These are phyloP conservation scores for Oligia fasciuncula DNA, from an alignment of 2,888 invertebrate species.

Conservation along the genomic window DNA sequence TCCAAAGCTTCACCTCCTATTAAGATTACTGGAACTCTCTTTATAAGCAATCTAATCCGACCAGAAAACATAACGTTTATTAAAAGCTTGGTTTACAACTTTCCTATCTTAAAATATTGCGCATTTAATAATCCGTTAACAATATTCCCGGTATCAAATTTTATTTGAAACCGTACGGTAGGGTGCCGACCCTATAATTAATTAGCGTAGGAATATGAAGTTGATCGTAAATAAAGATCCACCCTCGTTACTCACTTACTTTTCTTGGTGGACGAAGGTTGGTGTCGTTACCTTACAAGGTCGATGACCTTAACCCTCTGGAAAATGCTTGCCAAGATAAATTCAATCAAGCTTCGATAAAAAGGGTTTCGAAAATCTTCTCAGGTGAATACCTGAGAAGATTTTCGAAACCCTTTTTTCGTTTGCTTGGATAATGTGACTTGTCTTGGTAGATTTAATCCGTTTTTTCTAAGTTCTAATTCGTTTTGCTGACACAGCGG, in stretches of 20 bases:
- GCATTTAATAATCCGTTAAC: constrained; percentile 21
- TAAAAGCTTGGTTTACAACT: neutral
- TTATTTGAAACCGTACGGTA: constrained; percentile 34
- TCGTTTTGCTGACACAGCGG: neutral
- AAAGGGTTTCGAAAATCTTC: constrained; percentile 22
- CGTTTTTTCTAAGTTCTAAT: constrained; percentile 19
- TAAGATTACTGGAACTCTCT: too few species aligned
- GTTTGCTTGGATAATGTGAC: constrained; percentile 1
- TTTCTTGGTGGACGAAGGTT: constrained; percentile 44
- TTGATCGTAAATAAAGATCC: constrained; percentile 63
- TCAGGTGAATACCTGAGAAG: too few species aligned
- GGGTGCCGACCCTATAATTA: constrained; percentile 59
- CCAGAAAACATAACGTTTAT: neutral
- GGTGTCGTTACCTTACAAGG: constrained; percentile 39
- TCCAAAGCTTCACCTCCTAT: neutral
- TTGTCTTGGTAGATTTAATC: constrained; percentile 1
- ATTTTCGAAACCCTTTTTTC: too few species aligned
- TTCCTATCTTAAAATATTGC: constrained; percentile 3
- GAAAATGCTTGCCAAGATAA: constrained; percentile 18
- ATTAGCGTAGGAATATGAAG: constrained; percentile 66
- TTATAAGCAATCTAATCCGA: neutral
- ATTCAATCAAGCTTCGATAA: constrained; percentile 35
- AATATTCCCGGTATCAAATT: constrained; percentile 54
- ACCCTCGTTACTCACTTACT: constrained; percentile 50
- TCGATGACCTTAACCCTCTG: constrained; percentile 29